Percentiles rank a stretch among this genome's conserved stretches.
phyloP scores from a whole-genome alignment of 2,888 invertebrate genomes.

The Hirtodrosophila trivittata region DNA sequence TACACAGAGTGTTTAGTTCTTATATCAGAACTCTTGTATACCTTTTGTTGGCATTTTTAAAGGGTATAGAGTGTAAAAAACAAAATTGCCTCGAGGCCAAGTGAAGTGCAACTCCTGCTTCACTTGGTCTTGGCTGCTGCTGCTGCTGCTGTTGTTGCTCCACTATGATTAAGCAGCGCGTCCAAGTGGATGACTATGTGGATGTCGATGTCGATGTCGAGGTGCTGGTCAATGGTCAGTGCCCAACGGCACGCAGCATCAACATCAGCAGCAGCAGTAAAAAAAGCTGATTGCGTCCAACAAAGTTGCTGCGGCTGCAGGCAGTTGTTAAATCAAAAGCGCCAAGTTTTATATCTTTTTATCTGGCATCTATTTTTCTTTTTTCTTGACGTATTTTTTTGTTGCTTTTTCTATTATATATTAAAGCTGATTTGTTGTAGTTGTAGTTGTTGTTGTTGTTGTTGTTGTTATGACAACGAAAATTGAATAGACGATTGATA shows the following conservation, averaged over 20 bases:
- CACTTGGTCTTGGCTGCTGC: constrained; percentile 17
- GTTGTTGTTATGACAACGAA: constrained; percentile 58
- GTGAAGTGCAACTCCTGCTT: constrained; percentile 48
- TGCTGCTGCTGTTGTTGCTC: constrained; percentile 46
- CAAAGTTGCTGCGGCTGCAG: constrained; percentile 34
- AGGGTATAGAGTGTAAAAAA: constrained; percentile 1
- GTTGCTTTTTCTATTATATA: constrained; percentile 43
- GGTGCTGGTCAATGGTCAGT: constrained; percentile 74
- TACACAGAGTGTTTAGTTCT: no score
- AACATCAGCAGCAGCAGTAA: constrained; percentile 21
- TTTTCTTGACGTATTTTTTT: no score
- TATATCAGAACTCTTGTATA: neutral
- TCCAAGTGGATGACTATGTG: constrained; percentile 49
- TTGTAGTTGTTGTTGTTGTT: constrained; percentile 15
- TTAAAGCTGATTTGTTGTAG: constrained; percentile 44
- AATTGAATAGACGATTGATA: constrained; percentile 64
- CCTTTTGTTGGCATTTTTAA: neutral
- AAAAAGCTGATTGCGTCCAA: constrained; percentile 51
- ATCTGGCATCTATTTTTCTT: constrained; percentile 34
- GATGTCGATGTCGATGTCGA: constrained; percentile 32
- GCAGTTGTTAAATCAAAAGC: constrained; percentile 75
- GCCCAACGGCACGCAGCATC: constrained; percentile 35
- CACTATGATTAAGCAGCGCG: constrained; percentile 70
- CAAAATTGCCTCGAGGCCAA: constrained; percentile 44
- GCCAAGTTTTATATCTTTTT: constrained; percentile 25